Evolutionary conservation across 2,888 invertebrate species (phyloP).

Genomic region (Scaptomyza tumidula): DNA sequence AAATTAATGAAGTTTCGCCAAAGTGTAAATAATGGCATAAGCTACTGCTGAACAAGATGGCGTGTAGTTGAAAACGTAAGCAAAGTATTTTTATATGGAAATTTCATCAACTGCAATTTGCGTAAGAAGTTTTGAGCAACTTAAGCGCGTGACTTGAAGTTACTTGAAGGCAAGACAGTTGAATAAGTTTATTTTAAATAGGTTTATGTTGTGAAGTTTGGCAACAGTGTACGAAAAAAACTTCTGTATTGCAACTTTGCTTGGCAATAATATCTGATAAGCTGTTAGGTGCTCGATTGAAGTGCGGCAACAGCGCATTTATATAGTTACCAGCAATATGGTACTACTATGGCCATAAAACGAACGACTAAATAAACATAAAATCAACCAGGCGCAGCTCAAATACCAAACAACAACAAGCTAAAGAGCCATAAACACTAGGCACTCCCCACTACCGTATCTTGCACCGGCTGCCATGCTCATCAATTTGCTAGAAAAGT

Average conservation of each 20-base stretch:
- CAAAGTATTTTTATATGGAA: slow-evolving; percentile 4
- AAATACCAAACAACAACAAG: slow-evolving; percentile 22
- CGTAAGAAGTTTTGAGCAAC: too few species aligned
- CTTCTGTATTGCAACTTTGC: too few species aligned
- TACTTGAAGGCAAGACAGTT: too few species aligned
- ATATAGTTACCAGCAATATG: slow-evolving; percentile 2
- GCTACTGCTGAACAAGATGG: slow-evolving; percentile 7
- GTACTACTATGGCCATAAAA: slow-evolving; percentile 11
- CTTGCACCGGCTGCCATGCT: slow-evolving; percentile 1
- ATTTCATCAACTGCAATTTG: background rate
- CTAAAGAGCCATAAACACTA: slow-evolving; percentile 1
- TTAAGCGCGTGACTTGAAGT: too few species aligned
- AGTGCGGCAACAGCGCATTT: slow-evolving; percentile 22
- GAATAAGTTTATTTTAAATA: too few species aligned
- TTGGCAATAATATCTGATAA: background rate
- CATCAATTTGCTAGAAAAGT: slow-evolving; percentile 51
- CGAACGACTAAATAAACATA: slow-evolving; percentile 41
- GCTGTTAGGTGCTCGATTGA: slow-evolving; percentile 3
- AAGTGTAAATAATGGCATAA: slow-evolving; percentile 24
- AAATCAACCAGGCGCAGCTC: slow-evolving; percentile 40
- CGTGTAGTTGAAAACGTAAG: background rate
- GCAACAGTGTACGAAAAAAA: background rate
- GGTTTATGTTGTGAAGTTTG: background rate
- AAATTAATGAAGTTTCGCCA: slow-evolving; percentile 35
- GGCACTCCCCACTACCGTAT: too few species aligned